Percentiles rank a stretch among this genome's conserved stretches.
phyloP scores from a whole-genome alignment of 2,113 vertebrate genomes.

The Thalassoma bifasciatum region DNA sequence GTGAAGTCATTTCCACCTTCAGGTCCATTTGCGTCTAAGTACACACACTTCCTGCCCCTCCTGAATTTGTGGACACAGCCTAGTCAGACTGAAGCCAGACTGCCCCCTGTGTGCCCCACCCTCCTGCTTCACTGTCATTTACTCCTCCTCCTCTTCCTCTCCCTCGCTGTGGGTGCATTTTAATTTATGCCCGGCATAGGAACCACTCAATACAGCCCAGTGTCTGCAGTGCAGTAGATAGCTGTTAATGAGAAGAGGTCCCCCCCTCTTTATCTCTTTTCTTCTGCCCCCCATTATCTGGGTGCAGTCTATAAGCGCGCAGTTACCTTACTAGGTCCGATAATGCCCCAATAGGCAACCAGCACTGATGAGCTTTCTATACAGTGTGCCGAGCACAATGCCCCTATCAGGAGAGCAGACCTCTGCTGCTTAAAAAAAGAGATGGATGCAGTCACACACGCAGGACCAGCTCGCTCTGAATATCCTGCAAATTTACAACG shows the following conservation, averaged over 20 bases:
- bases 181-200: slow-evolving; percentile 92
- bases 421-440: slow-evolving; percentile 63
- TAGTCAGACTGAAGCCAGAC: slow-evolving; percentile 21
- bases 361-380: slow-evolving; percentile 99
- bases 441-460: slow-evolving; percentile 67
- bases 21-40: not conserved
- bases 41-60: not conserved
- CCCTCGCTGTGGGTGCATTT: slow-evolving; percentile 77
- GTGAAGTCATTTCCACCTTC: not conserved
- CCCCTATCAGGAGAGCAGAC: slow-evolving; percentile 91
- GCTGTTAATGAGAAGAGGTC: slow-evolving; percentile 99
- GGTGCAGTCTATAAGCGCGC: slow-evolving; percentile 96
- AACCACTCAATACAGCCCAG: slow-evolving; percentile 91
- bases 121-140: slow-evolving; percentile 51
- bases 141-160: slow-evolving; percentile 38
- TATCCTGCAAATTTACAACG: slow-evolving; percentile 93
- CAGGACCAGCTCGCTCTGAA: slow-evolving; percentile 84
- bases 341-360: slow-evolving; percentile 95
- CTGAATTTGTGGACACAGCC: not conserved
- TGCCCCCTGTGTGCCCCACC: slow-evolving; percentile 14
- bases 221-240: slow-evolving; percentile 98
- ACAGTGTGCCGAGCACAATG: slow-evolving; percentile 92
- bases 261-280: slow-evolving; percentile 94
- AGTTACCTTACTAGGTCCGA: slow-evolving; percentile 93
- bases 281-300: slow-evolving; percentile 95